A percentile compares a stretch with the other conserved stretches of the same genome.
These are phyloP conservation scores for Hesperia comma DNA, from an alignment of 2,888 invertebrate genomes.

Conservation along the genomic window DNA sequence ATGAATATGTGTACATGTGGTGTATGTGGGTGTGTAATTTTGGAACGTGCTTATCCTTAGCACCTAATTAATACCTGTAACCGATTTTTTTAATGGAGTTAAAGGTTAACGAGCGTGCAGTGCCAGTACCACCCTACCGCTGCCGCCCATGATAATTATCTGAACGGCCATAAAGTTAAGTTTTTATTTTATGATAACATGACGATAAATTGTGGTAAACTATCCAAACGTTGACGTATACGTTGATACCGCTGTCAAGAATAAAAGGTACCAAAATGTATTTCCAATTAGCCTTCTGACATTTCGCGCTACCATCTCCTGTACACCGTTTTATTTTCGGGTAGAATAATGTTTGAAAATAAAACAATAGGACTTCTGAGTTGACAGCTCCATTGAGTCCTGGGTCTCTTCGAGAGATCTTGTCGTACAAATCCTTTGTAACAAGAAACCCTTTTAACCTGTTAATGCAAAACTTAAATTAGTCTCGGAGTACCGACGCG, in stretches of 20 bases:
- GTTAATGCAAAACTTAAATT: conserved; percentile 71
- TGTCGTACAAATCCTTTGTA: conserved; percentile 67
- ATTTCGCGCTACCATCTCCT: not conserved
- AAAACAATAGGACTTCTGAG: conserved; percentile 61
- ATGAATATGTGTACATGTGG: too few relatives aligned
- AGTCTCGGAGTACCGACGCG: conserved; percentile 52
- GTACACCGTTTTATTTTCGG: not conserved
- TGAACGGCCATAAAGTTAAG: too few relatives aligned
- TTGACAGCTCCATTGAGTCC: conserved; percentile 55
- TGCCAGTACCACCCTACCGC: too few relatives aligned
- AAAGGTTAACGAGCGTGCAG: too few relatives aligned
- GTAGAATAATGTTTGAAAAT: conserved; percentile 44
- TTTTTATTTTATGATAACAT: not conserved
- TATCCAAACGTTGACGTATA: not conserved
- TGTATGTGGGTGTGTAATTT: too few relatives aligned
- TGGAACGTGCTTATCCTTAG: too few relatives aligned
- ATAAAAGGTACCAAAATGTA: not conserved
- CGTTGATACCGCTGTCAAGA: not conserved
- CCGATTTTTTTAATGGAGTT: too few relatives aligned
- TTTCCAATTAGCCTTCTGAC: conserved; percentile 4
- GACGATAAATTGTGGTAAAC: not conserved
- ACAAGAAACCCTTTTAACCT: conserved; percentile 56
- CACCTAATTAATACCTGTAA: too few relatives aligned
- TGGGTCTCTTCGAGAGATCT: conserved; percentile 51
- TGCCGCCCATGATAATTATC: too few relatives aligned